A percentile compares a stretch with the other conserved stretches of the same genome.
Evolutionary conservation across 1,140 invertebrate species (phyloP).

Genomic region (Ruditapes philippinarum): DNA sequence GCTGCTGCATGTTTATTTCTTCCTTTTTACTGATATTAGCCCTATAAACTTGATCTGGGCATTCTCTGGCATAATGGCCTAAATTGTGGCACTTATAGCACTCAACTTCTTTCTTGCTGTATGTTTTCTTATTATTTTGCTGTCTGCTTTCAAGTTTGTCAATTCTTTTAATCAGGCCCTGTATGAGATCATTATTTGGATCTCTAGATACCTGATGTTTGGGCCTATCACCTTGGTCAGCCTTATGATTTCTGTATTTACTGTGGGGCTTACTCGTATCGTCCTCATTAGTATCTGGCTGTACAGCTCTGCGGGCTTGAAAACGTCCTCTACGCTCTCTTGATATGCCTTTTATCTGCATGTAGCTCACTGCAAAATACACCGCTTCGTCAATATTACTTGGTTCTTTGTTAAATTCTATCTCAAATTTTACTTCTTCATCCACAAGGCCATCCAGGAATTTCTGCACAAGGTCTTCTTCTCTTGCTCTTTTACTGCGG

Average conservation of each 20-base stretch:
- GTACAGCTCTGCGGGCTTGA: neutral
- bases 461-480: neutral
- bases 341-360: neutral
- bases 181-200: neutral
- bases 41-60: neutral
- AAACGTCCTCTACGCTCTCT: neutral
- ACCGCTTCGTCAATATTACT: neutral
- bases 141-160: neutral
- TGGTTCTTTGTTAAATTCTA: neutral
- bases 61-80: constrained; percentile 18
- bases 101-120: neutral
- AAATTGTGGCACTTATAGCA: neutral
- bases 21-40: neutral
- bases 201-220: neutral
- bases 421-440: neutral
- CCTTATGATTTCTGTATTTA: neutral
- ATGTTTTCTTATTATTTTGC: neutral
- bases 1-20: neutral
- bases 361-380: neutral
- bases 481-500: neutral
- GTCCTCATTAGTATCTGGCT: neutral
- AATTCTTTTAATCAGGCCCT: neutral
- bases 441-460: neutral
- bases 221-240: neutral
- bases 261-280: neutral